Evolutionary conservation across 2,113 vertebrate genomes (phyloP).

Genomic region (Alosa alosa): DNA sequence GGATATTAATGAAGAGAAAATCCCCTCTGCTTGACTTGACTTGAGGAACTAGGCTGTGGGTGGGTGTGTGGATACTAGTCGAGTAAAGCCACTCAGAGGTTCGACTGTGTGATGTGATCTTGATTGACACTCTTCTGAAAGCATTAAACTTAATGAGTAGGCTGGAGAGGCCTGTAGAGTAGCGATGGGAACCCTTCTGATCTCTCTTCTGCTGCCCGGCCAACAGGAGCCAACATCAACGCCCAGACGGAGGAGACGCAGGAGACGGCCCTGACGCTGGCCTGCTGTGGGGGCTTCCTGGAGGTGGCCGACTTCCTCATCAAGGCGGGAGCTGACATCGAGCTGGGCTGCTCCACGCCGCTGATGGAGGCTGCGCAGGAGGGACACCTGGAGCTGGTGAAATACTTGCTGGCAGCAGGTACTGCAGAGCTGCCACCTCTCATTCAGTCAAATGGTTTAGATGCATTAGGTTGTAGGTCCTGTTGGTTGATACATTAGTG

Average conservation of each 20-base stretch:
- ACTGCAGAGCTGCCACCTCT: slow-evolving; percentile 18
- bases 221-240: slow-evolving; percentile 94
- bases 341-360: slow-evolving; percentile 96
- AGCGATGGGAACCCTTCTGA: not conserved
- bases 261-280: slow-evolving; percentile 94
- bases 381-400: slow-evolving; percentile 95
- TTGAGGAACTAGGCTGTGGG: too few species aligned
- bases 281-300: slow-evolving; percentile 96
- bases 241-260: slow-evolving; percentile 98
- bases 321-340: slow-evolving; percentile 96
- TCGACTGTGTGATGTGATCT: too few species aligned
- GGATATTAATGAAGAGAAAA: too few species aligned
- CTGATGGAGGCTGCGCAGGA: slow-evolving; percentile 99
- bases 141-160: not conserved
- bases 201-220: not conserved
- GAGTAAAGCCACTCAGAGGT: not conserved
- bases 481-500: not conserved
- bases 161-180: too few species aligned
- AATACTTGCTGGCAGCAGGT: slow-evolving; percentile 96
- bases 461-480: not conserved
- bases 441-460: too few species aligned
- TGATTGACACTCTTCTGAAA: not conserved
- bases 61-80: too few species aligned
- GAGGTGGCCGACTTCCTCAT: slow-evolving; percentile 98
- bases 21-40: too few species aligned